Percentiles rank a stretch among this genome's conserved stretches.
Evolutionary conservation across 2,888 invertebrate species (phyloP).

Genomic region (Pyrrhia umbra): DNA sequence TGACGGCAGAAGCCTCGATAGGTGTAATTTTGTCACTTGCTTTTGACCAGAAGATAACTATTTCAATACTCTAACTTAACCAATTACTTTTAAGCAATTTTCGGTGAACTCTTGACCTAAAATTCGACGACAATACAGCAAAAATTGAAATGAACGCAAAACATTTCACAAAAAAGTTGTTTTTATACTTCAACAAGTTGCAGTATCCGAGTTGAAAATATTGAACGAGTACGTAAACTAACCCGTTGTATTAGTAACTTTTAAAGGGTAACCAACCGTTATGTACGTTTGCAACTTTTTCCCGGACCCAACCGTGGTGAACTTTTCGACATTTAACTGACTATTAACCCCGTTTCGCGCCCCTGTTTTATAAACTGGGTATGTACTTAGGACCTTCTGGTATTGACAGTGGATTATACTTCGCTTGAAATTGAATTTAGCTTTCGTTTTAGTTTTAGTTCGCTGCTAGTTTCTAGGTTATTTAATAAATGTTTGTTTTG

Average conservation of each 20-base stretch:
- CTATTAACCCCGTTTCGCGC: constrained; percentile 39
- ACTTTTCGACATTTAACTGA: constrained; percentile 36
- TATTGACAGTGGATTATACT: constrained; percentile 36
- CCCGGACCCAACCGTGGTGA: background rate
- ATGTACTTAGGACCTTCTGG: constrained; percentile 18
- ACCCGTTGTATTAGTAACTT: background rate
- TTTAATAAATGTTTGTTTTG: background rate
- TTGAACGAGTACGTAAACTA: background rate
- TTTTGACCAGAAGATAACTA: too few species aligned
- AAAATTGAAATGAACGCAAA: too few species aligned
- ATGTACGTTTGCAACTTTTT: constrained; percentile 17
- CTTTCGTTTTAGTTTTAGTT: constrained; percentile 9
- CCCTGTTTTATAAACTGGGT: constrained; percentile 28
- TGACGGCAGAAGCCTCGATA: too few species aligned
- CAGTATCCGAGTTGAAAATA: too few species aligned
- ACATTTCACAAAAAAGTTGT: too few species aligned
- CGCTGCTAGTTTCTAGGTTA: constrained; percentile 3
- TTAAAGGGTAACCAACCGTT: background rate
- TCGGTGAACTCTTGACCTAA: too few species aligned
- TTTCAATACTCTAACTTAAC: too few species aligned
- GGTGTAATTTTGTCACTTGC: too few species aligned
- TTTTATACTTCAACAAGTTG: too few species aligned
- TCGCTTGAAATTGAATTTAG: constrained; percentile 8
- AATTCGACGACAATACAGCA: too few species aligned
- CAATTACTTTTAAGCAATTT: too few species aligned